Evolutionary conservation across 2,113 vertebrate species (phyloP), one percentile per base, ranked within the genome.

Genomic region (Podiceps cristatus): DNA sequence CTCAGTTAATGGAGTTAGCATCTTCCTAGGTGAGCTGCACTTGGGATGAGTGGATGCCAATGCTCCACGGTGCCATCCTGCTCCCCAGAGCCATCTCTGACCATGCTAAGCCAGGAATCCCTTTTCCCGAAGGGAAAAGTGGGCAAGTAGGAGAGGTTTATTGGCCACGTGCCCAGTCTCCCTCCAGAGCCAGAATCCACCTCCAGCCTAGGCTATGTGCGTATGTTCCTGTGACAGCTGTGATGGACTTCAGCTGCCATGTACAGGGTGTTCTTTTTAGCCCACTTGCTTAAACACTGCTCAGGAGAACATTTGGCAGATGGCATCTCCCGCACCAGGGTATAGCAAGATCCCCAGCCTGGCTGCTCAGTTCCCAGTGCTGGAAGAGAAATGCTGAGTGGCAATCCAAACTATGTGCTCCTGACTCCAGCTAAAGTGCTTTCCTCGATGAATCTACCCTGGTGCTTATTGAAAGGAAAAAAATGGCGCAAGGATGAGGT

Each of bases 221-320:
- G 5, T 63, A 25, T 66, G 76, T 83, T 81, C 66, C 37, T 50
- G 23, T 77, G 72, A 83, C 78, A 96, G 88, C 93, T 95, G 94
- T 83, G 85, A 86, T 74, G 96, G 95, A 92, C 94, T 94, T 96
- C 68, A 94, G 87, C 93, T 85, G 81, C 84, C 87, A 40, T 4
- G 75, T 42, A 45, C 81, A 89, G 60, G 85, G 88, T 93, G 95
- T 23, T 93, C 93, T 88, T 92, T 97, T 94, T 66, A 94, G 66
- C 95, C 89, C 91, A 69, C 77, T 82, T 93, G 81, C 74, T 91
- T 3, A 64, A 85, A 17, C 11, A 6, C 10, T 5, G 59, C 78
- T 84, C 45, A 7, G 71, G 64, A 94, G 92, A 88, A 67, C 59
- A 3, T 75, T 68, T 71, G 68, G 94, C 95, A 96, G 95, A 93